Evolutionary conservation across 2,113 vertebrate species (phyloP).

Genomic region (Ornithorhynchus anatinus): DNA sequence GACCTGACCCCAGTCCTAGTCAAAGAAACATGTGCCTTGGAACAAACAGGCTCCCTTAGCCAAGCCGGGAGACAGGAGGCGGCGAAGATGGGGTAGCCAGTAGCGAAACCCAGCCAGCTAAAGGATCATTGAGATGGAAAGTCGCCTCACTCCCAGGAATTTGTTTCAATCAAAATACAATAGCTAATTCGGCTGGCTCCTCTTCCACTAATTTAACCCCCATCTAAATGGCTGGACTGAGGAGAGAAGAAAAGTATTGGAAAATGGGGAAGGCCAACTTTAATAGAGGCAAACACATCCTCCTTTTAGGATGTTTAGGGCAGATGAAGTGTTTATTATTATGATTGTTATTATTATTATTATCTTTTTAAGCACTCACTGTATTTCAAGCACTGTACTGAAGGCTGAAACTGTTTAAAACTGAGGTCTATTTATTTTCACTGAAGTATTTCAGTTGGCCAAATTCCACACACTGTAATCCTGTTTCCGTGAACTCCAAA

Average conservation of each 20-base stretch:
- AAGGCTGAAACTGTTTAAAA: too few relatives aligned
- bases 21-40: neutral
- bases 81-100: neutral
- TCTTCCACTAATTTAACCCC: too few relatives aligned
- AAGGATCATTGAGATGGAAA: too few relatives aligned
- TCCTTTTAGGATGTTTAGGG: neutral
- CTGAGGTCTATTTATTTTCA: neutral
- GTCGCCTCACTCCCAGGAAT: too few relatives aligned
- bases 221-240: too few relatives aligned
- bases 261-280: neutral
- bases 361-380: too few relatives aligned
- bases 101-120: too few relatives aligned
- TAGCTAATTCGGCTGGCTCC: too few relatives aligned
- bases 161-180: too few relatives aligned
- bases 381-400: too few relatives aligned
- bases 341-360: too few relatives aligned
- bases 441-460: neutral
- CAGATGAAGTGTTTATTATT: neutral
- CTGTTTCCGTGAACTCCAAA: neutral
- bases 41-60: neutral
- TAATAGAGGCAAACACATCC: neutral
- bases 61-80: neutral
- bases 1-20: slow-evolving; percentile 24
- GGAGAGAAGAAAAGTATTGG: neutral
- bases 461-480: neutral